A percentile compares a stretch with the other conserved stretches of the same genome.
These are phyloP conservation scores for Scomberomorus guttatus DNA, from an alignment of 2,797 vertebrate genomes.

Conservation along the genomic window DNA sequence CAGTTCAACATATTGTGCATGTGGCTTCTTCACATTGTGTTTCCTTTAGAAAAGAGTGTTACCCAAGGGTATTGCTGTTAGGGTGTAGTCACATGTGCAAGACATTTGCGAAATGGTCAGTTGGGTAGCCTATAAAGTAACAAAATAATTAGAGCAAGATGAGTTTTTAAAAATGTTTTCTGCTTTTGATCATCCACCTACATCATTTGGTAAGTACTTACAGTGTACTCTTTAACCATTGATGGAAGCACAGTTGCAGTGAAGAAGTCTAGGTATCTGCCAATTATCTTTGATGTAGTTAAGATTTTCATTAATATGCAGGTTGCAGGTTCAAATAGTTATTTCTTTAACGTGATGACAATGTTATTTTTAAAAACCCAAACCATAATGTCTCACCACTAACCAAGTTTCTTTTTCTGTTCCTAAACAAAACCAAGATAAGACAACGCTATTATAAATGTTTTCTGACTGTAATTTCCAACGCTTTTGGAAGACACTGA, in stretches of 20 bases:
- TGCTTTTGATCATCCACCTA: background rate
- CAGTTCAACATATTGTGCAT: background rate
- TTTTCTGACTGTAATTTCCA: too few species aligned
- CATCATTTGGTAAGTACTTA: background rate
- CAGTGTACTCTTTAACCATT: background rate
- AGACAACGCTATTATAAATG: too few species aligned
- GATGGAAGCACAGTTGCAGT: background rate
- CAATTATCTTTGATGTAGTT: background rate
- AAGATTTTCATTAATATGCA: background rate
- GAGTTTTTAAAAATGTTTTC: background rate
- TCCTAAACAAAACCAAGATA: too few species aligned
- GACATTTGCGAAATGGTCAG: background rate
- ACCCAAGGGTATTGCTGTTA: background rate
- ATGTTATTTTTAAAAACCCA: background rate
- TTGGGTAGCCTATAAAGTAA: background rate
- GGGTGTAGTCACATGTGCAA: background rate
- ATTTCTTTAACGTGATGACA: background rate
- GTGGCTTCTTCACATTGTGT: conserved; percentile 41
- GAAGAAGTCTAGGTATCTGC: background rate
- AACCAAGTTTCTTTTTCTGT: background rate
- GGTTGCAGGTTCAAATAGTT: background rate
- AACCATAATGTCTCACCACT: background rate
- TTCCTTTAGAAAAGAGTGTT: background rate
- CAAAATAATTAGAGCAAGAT: background rate
- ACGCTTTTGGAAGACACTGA: too few species aligned